Base-by-base conservation (phyloP, 2,113 vertebrate species). In the Pseudorhombus dupliciocellatus region DNA sequence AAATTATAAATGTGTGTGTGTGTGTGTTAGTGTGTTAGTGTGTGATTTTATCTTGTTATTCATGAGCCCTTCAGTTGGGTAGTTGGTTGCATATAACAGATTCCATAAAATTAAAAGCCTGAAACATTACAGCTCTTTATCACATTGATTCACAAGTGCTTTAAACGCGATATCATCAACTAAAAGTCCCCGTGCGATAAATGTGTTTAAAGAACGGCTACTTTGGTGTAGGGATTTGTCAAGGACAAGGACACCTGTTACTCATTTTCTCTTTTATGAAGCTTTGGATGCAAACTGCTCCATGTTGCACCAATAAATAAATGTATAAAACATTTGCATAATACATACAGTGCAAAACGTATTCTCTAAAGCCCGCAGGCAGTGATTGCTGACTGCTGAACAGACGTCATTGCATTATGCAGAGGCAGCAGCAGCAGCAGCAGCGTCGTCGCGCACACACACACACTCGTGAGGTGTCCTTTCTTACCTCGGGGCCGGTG, bases 281-380 rank as follows among this genome's bases (percentile, higher is more conserved):
- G 5, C 25, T 62, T 76, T 46, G 37, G 40, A 69, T 79, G 70
- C 70, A 81, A 65, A 84, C 68, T 37, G 51, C 68, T 77, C 37
- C 71, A 73, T 75, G 72, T 67, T 86, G 78, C 81, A 62, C 71
- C 78, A 31, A 87, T 85, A 73, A 79, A 87, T 89, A 84, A 68
- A 88, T 88, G 82, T 62, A 87, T 79, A 40, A 77, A 64, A 34
- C 21, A 89, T 88, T 81, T 83, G 67, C 83, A 88, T 87, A 86
- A 89, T 78, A 80, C 71, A 84, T 80, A 85, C 80, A 75, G 79
- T 77, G 83, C 77, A 82, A 85, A 77, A 79, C 26, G 11, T 52
- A 77, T 76, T 84, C 86, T 84, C 83, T 26, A 21, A 22, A 83
- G 75, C 81, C 78, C 59, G 72, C 51, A 42, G 34, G 51, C 66